Percentiles rank a stretch among this genome's conserved stretches.
phyloP scores from a whole-genome alignment of 1,140 invertebrate species.

The Babylonia areolata region DNA sequence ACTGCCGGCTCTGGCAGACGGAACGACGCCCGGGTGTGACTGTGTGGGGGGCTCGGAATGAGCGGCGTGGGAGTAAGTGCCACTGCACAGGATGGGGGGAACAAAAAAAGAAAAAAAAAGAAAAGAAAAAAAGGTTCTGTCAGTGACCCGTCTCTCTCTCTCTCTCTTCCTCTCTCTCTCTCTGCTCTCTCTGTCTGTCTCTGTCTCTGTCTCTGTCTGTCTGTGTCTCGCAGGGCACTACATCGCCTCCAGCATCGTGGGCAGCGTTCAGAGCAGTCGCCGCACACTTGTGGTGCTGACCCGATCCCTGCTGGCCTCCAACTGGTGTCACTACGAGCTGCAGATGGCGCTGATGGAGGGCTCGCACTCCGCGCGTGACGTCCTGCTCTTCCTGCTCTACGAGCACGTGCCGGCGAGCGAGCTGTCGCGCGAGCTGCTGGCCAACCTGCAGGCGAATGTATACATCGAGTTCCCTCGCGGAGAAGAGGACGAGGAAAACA shows the following conservation, averaged over 20 bases:
- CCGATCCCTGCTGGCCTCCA: slow-evolving; percentile 80
- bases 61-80: too few relatives aligned
- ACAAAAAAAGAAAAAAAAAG: too few relatives aligned
- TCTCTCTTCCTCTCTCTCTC: not conserved
- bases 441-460: slow-evolving; percentile 45
- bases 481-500: slow-evolving; percentile 11
- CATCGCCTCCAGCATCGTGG: slow-evolving; percentile 81
- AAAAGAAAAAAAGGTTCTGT: too few relatives aligned
- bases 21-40: too few relatives aligned
- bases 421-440: slow-evolving; percentile 51
- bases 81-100: too few relatives aligned
- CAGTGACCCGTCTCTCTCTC: too few relatives aligned
- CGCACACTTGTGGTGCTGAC: slow-evolving; percentile 81
- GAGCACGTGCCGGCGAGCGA: slow-evolving; percentile 44
- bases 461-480: slow-evolving; percentile 42
- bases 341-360: slow-evolving; percentile 62
- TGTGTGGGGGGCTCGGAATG: too few relatives aligned
- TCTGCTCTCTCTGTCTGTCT: not conserved
- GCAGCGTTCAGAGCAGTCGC: slow-evolving; percentile 79
- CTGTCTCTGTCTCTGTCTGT: not conserved
- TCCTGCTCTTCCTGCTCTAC: slow-evolving; percentile 55
- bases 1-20: too few relatives aligned
- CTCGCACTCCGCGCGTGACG: slow-evolving; percentile 49
- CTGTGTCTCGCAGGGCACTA: slow-evolving; percentile 46
- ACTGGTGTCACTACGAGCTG: slow-evolving; percentile 83